phyloP scores from a whole-genome alignment of 2,113 vertebrate genomes.

The Protobothrops flavoviridis region DNA sequence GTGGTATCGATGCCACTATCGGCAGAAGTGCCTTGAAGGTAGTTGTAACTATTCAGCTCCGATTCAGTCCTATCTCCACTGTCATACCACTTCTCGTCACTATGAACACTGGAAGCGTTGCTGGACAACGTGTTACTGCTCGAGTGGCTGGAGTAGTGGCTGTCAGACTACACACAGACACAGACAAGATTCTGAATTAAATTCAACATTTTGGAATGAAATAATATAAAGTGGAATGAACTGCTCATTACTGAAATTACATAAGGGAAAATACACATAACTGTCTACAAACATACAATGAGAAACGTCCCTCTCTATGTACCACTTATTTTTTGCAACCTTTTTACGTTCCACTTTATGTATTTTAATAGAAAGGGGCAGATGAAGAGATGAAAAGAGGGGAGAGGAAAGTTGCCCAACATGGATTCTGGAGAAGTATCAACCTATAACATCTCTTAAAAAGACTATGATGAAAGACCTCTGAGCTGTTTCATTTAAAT shows the following conservation, averaged over 20 bases:
- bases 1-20: constrained; percentile 94
- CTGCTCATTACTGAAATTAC: fast-evolving
- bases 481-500: background rate
- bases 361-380: too few species aligned
- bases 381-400: too few species aligned
- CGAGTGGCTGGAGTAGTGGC: constrained; percentile 94
- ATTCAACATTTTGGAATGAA: background rate
- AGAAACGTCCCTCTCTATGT: background rate
- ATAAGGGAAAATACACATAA: fast-evolving
- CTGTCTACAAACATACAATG: background rate
- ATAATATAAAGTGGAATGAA: background rate
- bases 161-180: constrained; percentile 75
- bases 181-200: constrained; percentile 4
- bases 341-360: too few species aligned
- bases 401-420: too few species aligned
- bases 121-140: constrained; percentile 96
- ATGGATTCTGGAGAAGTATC: background rate
- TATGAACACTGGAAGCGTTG: constrained; percentile 90
- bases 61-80: constrained; percentile 80
- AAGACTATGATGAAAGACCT: background rate
- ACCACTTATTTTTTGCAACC: background rate
- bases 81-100: constrained; percentile 96
- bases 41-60: constrained; percentile 86
- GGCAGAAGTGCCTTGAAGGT: constrained; percentile 86
- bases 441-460: background rate